Percentiles rank a stretch among this genome's conserved stretches.
These are phyloP conservation scores for Macrophya annulata DNA, from an alignment of 2,888 invertebrate genomes.

Conservation along the genomic window DNA sequence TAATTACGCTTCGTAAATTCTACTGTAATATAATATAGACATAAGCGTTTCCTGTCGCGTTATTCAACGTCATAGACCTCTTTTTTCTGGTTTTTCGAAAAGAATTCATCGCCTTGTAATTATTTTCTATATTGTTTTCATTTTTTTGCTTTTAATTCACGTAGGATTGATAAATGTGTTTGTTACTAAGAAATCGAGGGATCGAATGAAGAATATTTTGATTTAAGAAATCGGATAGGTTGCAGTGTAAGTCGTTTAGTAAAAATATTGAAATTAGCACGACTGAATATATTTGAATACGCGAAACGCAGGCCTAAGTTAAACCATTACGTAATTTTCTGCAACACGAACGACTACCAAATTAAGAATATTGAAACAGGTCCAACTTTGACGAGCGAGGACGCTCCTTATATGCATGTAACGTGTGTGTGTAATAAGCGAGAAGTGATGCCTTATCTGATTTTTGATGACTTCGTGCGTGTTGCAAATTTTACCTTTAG, in stretches of 20 bases:
- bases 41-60: background rate
- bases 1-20: background rate
- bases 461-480: background rate
- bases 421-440: background rate
- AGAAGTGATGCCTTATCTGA: background rate
- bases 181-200: background rate
- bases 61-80: background rate
- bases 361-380: slow-evolving; percentile 31
- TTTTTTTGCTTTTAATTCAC: background rate
- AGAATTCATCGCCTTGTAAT: background rate
- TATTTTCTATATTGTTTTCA: too few relatives aligned
- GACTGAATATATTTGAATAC: background rate
- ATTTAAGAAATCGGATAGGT: background rate
- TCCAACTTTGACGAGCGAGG: slow-evolving; percentile 34
- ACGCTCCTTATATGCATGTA: slow-evolving; percentile 41
- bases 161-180: background rate
- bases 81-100: background rate
- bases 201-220: background rate
- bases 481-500: slow-evolving; percentile 10
- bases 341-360: slow-evolving; percentile 11
- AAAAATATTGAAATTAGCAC: background rate
- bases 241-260: background rate
- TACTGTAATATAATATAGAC: background rate
- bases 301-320: background rate
- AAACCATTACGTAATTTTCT: slow-evolving; percentile 31